These are phyloP conservation scores for Oryzias celebensis DNA, from an alignment of 2,113 vertebrate genomes.

Conservation along the genomic window DNA sequence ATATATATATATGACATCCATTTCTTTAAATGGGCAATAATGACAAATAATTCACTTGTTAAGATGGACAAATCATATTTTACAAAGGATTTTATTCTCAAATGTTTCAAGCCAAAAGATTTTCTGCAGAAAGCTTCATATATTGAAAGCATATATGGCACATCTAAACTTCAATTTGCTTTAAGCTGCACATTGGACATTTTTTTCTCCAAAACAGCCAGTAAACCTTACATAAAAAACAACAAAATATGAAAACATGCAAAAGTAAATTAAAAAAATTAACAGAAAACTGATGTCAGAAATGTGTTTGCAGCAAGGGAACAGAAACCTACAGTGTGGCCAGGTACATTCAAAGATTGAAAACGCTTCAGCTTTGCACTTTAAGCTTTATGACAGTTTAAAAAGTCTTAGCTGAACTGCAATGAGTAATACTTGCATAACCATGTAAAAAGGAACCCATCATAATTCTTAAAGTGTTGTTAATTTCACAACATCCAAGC, in stretches of 20 bases:
- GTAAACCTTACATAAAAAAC: conserved; percentile 22
- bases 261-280: conserved; percentile 14
- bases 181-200: conserved; percentile 29
- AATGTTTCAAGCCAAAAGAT: conserved; percentile 22
- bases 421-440: conserved; percentile 30
- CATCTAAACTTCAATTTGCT: conserved; percentile 40
- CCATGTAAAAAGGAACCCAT: conserved; percentile 27
- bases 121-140: conserved; percentile 6
- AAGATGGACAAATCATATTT: conserved; percentile 2
- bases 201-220: conserved; percentile 18
- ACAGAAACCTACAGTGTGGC: conserved; percentile 13
- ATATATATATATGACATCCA: neutral
- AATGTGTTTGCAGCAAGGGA: conserved; percentile 32
- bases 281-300: conserved; percentile 4
- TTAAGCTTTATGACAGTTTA: no score
- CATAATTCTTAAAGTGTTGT: conserved; percentile 37
- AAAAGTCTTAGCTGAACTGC: conserved; percentile 18
- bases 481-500: conserved; percentile 38
- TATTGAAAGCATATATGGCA: conserved; percentile 31
- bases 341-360: conserved; percentile 6
- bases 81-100: conserved; percentile 22
- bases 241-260: conserved; percentile 41
- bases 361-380: conserved; percentile 10
- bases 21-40: neutral
- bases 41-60: neutral